phyloP scores from a whole-genome alignment of 2,888 invertebrate species.

The Cephalotes varians region DNA sequence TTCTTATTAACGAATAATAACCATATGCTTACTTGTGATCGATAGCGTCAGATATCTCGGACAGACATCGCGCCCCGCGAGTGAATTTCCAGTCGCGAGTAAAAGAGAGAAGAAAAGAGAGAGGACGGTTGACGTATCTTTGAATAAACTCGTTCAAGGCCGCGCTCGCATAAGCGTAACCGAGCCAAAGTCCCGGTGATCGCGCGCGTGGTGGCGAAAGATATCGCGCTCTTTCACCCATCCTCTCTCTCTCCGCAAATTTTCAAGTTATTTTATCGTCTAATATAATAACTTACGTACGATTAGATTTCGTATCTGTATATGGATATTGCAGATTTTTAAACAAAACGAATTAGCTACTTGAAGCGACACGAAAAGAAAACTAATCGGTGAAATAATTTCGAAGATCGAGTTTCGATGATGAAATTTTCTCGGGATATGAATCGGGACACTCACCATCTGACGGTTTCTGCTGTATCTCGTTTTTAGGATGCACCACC shows the following conservation, averaged over 20 bases:
- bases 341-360: not conserved
- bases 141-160: conserved; percentile 70
- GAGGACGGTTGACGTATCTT: conserved; percentile 55
- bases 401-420: not conserved
- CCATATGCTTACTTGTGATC: not conserved
- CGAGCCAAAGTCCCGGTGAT: not conserved
- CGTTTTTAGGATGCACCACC: conserved; percentile 69
- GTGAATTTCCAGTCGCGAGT: conserved; percentile 33
- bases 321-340: not conserved
- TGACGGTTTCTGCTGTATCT: conserved; percentile 75
- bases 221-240: not conserved
- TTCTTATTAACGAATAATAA: conserved; percentile 4
- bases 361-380: not conserved
- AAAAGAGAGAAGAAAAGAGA: conserved; percentile 18
- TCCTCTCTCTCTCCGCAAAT: not conserved
- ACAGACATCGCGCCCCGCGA: not conserved
- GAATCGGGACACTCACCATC: conserved; percentile 77
- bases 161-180: conserved; percentile 48
- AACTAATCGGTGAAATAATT: not conserved
- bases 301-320: not conserved
- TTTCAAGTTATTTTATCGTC: not conserved
- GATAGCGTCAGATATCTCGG: conserved; percentile 1
- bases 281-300: not conserved
- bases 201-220: not conserved
- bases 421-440: not conserved